Evolutionary conservation across 1,140 invertebrate genomes (phyloP).

Genomic region (Stegodyphus mimosarum): DNA sequence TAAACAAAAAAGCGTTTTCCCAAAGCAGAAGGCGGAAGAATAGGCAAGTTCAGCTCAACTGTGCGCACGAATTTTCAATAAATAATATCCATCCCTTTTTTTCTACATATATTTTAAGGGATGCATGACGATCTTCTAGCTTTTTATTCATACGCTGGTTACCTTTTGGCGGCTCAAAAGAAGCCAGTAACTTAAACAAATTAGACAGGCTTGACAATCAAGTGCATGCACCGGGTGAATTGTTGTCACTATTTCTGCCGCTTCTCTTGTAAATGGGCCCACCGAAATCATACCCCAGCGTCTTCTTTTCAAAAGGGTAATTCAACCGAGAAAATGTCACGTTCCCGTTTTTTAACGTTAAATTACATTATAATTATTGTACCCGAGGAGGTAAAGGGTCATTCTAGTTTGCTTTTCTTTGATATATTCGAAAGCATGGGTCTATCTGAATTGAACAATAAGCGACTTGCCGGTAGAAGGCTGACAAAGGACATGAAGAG

Average conservation of each 20-base stretch:
- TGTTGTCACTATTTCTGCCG: slow-evolving; percentile 10
- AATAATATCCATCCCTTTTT: too few species aligned
- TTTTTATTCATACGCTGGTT: background rate
- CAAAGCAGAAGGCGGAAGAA: slow-evolving; percentile 23
- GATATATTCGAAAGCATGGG: too few species aligned
- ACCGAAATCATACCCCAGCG: slow-evolving; percentile 2
- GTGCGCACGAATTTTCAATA: too few species aligned
- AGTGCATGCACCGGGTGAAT: slow-evolving; percentile 10
- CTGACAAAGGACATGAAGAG: too few species aligned
- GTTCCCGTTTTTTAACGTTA: slow-evolving; percentile 8
- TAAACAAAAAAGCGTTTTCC: slow-evolving; percentile 8
- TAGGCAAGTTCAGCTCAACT: background rate
- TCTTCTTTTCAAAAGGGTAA: slow-evolving; percentile 26
- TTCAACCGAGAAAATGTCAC: slow-evolving; percentile 11
- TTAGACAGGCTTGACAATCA: slow-evolving; percentile 28
- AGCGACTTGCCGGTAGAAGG: too few species aligned
- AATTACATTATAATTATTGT: slow-evolving; percentile 30
- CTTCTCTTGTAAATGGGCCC: slow-evolving; percentile 14
- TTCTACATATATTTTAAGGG: too few species aligned
- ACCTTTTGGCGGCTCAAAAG: background rate
- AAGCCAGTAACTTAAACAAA: slow-evolving; percentile 21
- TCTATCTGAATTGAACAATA: too few species aligned
- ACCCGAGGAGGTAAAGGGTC: too few species aligned
- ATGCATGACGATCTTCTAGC: too few species aligned
- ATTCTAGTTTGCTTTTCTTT: too few species aligned